Base-by-base conservation (phyloP, 2,888 invertebrate genomes). In the Meteorus cinctellus region DNA sequence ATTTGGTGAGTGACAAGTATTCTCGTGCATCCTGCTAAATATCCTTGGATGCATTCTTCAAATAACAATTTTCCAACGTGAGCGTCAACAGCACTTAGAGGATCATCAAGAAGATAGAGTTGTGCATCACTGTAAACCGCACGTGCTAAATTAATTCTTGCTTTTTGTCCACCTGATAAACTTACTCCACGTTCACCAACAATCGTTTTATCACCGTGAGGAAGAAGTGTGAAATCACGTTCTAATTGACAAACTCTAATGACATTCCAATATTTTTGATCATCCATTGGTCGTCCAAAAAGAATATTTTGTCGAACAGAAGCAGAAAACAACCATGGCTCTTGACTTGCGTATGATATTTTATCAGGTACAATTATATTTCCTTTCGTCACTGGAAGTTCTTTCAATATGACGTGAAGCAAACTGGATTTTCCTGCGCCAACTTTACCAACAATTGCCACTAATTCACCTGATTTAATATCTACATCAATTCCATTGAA, bases 281-380 rank as follows among this genome's bases (percentile, higher is more conserved):
- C 92, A 83, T 94, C 94, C 93, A 93, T 94, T 78, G 92, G 91
- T 84, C 92, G 93, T 0, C 98, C 98, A 89, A 99, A 98, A 1
- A 97, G 89, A 80, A 99, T 97, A 89, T 99, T 99, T 85, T 98
- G 97, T 12, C 96, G 92, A 0, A 99, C 94, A 78, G 96, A 95
- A 85, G 93, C 95, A 72, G 94, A 94, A 85, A 95, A 95, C 0
- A 95, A 88, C 97, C 97, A 98, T 0, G 97, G 95, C 86, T 97
- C 95, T 88, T 97, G 96, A 63, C 96, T 94, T 0, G 96, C 95
- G 86, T 97, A 97, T 0, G 94, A 93, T 0, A 95, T 91, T 4
- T 91, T 91, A 5, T 97, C 97, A 14, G 92, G 16, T 34, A 86
- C 84, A 84, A 92, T 91, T 12, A 96, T 89, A 1, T 90, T 90